phyloP scores from a whole-genome alignment of 1,140 invertebrate species.

The Procambarus clarkii region DNA sequence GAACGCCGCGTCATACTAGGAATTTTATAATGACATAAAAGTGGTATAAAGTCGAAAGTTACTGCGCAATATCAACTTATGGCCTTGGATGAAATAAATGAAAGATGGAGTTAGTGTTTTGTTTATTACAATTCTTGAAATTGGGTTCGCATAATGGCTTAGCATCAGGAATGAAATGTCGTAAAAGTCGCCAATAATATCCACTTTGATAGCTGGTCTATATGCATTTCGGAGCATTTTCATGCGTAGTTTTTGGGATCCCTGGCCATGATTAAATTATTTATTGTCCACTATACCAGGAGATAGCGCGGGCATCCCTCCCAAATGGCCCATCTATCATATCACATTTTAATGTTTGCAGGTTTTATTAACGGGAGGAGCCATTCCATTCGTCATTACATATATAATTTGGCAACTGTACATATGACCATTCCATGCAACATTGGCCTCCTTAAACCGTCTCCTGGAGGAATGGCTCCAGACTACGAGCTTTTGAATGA shows the following conservation, averaged over 20 bases:
- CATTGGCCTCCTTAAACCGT: constrained; percentile 52
- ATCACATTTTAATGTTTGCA: constrained; percentile 58
- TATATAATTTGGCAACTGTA: constrained; percentile 62
- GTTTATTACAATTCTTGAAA: constrained; percentile 36
- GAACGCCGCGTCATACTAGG: constrained; percentile 48
- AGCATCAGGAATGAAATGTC: constrained; percentile 54
- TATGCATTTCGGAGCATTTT: constrained; percentile 57
- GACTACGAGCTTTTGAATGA: constrained; percentile 60
- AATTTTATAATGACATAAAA: constrained; percentile 67
- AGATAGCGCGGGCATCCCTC: constrained; percentile 49
- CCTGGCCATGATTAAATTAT: constrained; percentile 51
- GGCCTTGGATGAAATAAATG: constrained; percentile 47
- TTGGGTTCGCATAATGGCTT: constrained; percentile 48
- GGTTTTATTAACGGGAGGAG: constrained; percentile 54
- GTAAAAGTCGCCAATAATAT: constrained; percentile 54
- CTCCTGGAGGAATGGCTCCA: constrained; percentile 36
- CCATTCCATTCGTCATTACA: constrained; percentile 60
- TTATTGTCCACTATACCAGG: constrained; percentile 53
- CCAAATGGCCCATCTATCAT: constrained; percentile 47
- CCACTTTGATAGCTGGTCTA: constrained; percentile 47
- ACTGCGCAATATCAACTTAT: constrained; percentile 65
- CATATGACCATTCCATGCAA: constrained; percentile 59
- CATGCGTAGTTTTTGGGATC: constrained; percentile 53
- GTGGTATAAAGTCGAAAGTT: constrained; percentile 56
- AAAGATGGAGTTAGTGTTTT: constrained; percentile 51